phyloP scores from a whole-genome alignment of 35 echinoderm and acorn worm genomes.

The Apostichopus californicus region DNA sequence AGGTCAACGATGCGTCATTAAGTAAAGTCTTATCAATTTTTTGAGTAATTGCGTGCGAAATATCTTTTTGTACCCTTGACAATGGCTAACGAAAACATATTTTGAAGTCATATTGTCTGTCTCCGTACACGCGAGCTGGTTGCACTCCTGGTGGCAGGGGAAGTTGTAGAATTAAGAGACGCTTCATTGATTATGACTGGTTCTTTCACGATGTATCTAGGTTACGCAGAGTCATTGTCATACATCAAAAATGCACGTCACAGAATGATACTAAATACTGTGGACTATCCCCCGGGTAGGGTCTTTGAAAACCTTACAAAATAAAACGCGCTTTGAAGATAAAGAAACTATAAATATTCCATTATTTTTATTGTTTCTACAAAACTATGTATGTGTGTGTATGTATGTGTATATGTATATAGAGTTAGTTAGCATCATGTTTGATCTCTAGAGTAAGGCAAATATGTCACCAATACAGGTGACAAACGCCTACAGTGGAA shows the following conservation, averaged over 20 bases:
- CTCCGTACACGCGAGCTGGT: slow-evolving; percentile 12
- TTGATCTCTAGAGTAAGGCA: too few species aligned
- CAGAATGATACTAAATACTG: background rate
- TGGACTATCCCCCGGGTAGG: background rate
- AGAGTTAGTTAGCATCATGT: too few species aligned
- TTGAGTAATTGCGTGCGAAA: slow-evolving; percentile 34
- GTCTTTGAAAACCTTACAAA: too few species aligned
- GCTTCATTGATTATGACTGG: background rate
- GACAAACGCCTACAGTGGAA: too few species aligned
- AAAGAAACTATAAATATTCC: too few species aligned
- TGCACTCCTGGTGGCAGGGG: slow-evolving; percentile 12
- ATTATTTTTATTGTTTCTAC: too few species aligned
- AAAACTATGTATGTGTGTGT: too few species aligned
- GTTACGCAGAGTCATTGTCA: background rate
- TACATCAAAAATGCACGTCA: background rate
- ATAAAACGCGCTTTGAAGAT: too few species aligned
- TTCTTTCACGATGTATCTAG: background rate
- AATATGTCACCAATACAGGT: too few species aligned
- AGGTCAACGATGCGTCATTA: slow-evolving; percentile 19
- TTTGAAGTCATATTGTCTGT: slow-evolving; percentile 15
- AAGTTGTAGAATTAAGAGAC: slow-evolving; percentile 29
- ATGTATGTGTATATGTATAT: too few species aligned
- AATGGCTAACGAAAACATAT: slow-evolving; percentile 41
- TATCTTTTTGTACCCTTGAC: slow-evolving; percentile 14
- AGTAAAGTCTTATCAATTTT: slow-evolving; percentile 32